Base-by-base conservation (phyloP, 1,140 invertebrate species). In the Heliothis virescens region DNA sequence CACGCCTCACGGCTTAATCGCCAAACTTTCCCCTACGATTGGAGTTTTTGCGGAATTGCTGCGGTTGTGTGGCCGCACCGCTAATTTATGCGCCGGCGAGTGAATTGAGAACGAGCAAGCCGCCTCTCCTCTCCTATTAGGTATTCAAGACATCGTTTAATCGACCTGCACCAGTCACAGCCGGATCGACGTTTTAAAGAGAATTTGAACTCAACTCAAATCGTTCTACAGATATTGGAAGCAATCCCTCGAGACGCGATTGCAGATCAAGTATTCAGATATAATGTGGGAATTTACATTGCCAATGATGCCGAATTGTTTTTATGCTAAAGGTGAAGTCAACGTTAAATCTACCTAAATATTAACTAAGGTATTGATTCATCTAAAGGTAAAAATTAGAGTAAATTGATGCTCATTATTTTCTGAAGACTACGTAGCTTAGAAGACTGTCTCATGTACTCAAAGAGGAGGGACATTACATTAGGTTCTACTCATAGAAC, bases 1-100 rank as follows among this genome's bases (percentile, higher is more conserved):
- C 90, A 91, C 91, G 90, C 88, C 91, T 92, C 89, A 88, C 90
- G 88, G 89, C 91, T 93, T 94, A 94, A 94, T 93, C 91, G 88
- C 89, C 92, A 88, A 94, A 94, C 90, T 94, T 94, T 91, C 82
- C 91, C 90, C 86, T 85, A 89, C 92, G 85, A 93, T 94, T 92
- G 90, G 90, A 93, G 90, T 93, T 94, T 94, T 94, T 94, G 91
- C 86, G 87, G 89, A 92, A 92, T 87, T 90, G 87, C 90, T 86
- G 87, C 79, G 79, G 83, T 84, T 84, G 82, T 87, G 83, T 89
- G 88, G 83, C 60, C 81, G 76, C 84, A 83, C 86, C 87, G 85
- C 85, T 94, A 93, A 94, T 92, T 94, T 94, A 94, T 93, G 90
- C 89, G 84, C 83, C 59, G 78, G 89, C 81, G 75, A 91, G 86